Conservation (phyloP, 2,888 invertebrate species). For the Camponotus fellah region DNA sequence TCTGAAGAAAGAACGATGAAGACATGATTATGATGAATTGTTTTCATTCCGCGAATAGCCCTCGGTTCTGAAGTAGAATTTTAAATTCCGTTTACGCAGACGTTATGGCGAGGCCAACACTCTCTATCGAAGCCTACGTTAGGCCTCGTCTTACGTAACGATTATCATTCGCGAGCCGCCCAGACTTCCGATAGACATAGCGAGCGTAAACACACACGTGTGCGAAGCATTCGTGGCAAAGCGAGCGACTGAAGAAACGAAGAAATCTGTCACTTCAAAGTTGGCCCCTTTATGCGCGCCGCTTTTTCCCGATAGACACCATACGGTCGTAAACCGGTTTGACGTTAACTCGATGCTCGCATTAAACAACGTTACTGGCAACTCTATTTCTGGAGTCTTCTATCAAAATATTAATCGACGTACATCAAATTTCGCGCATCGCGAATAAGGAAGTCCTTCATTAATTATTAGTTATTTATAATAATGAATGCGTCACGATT, state of each 20-base stretch:
- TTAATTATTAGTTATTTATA: neutral
- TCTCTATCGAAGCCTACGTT: slow-evolving; percentile 62
- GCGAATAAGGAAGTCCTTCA: neutral
- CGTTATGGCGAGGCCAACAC: slow-evolving; percentile 69
- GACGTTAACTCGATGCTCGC: neutral
- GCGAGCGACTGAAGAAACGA: slow-evolving; percentile 30
- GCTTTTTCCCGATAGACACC: neutral
- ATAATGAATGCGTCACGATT: neutral
- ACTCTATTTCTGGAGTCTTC: neutral
- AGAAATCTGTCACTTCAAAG: slow-evolving; percentile 40
- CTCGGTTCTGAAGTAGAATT: slow-evolving; percentile 42
- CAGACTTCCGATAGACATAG: slow-evolving; percentile 76
- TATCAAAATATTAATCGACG: neutral
- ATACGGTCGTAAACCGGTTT: slow-evolving; percentile 25
- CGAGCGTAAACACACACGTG: neutral
- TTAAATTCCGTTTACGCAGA: slow-evolving; percentile 12
- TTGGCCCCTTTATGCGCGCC: slow-evolving; percentile 18
- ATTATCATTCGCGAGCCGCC: slow-evolving; percentile 71
- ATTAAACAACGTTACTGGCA: neutral
- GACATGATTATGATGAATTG: neutral
- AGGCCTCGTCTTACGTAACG: slow-evolving; percentile 70
- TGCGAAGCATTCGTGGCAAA: neutral
- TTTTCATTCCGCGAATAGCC: neutral
- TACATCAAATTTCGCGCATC: neutral
- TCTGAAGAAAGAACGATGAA: neutral